phyloP scores from a whole-genome alignment of 2,888 invertebrate genomes.

The Stegophylla sp. region DNA sequence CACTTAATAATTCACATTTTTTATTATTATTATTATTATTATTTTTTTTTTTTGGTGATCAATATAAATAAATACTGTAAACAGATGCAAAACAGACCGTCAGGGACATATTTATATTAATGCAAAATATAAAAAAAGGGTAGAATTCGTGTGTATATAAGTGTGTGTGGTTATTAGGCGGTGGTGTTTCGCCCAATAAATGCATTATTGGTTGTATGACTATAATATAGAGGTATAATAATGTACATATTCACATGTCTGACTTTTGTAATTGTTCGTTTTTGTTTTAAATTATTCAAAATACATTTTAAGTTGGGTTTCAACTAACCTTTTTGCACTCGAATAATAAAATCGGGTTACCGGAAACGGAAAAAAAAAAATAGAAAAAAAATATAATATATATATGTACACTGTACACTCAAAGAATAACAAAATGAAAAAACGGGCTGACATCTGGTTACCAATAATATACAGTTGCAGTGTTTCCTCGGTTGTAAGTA shows the following conservation, averaged over 20 bases:
- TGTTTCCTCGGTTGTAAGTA: neutral
- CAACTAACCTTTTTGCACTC: slow-evolving; percentile 56
- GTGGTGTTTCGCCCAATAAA: neutral
- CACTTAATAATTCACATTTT: slow-evolving; percentile 35
- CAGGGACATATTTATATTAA: neutral
- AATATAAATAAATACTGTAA: neutral
- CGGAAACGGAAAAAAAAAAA: slow-evolving; percentile 48
- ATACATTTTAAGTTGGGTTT: slow-evolving; percentile 37
- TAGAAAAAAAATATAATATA: slow-evolving; percentile 7
- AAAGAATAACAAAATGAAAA: slow-evolving; percentile 22
- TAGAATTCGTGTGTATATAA: neutral
- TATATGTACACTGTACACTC: neutral
- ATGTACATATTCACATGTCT: neutral
- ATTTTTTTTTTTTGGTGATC: neutral
- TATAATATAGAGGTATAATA: neutral
- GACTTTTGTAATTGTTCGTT: slow-evolving; percentile 32
- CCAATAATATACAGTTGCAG: slow-evolving; percentile 33
- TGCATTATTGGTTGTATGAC: neutral
- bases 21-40: too few species aligned
- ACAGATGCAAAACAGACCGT: slow-evolving; percentile 23
- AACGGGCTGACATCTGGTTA: slow-evolving; percentile 50
- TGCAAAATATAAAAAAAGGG: slow-evolving; percentile 2
- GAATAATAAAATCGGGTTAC: slow-evolving; percentile 55
- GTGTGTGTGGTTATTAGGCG: neutral
- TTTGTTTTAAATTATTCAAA: slow-evolving; percentile 49